Evolutionary conservation across 2,113 vertebrate species (phyloP).

Genomic region (Daboia siamensis): DNA sequence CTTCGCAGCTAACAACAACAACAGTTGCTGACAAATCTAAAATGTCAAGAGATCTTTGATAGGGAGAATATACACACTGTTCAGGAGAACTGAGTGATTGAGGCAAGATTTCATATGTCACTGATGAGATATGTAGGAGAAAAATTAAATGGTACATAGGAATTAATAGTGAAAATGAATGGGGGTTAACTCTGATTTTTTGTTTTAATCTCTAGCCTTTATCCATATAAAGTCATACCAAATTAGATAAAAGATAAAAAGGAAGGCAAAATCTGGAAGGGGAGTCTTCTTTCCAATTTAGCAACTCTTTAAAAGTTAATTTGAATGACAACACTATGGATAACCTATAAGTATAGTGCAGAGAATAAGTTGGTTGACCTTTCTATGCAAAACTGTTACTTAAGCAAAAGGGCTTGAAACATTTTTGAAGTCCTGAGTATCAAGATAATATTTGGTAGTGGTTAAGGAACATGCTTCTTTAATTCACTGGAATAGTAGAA

Average conservation of each 20-base stretch:
- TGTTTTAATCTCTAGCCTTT: too few relatives aligned
- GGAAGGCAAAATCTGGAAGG: not conserved
- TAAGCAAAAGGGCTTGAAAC: not conserved
- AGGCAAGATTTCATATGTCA: not conserved
- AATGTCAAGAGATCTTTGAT: not conserved
- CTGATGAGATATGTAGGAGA: not conserved
- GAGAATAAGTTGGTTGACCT: not conserved
- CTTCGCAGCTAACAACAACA: too few relatives aligned
- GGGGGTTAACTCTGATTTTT: too few relatives aligned
- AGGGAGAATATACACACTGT: not conserved
- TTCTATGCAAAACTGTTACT: not conserved
- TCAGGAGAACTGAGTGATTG: not conserved
- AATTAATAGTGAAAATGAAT: not conserved
- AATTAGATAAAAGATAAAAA: not conserved
- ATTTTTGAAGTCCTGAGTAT: not conserved
- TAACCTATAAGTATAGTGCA: not conserved
- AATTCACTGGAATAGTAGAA: not conserved
- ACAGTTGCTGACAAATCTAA: not conserved
- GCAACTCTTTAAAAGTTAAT: not conserved
- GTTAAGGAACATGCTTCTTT: not conserved
- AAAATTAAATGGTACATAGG: not conserved
- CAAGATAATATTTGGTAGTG: not conserved
- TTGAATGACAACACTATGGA: not conserved
- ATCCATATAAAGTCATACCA: not conserved
- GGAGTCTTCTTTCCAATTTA: not conserved